Base-by-base conservation (phyloP, 2,797 vertebrate genomes). In the Macroramphosus scolopax region DNA sequence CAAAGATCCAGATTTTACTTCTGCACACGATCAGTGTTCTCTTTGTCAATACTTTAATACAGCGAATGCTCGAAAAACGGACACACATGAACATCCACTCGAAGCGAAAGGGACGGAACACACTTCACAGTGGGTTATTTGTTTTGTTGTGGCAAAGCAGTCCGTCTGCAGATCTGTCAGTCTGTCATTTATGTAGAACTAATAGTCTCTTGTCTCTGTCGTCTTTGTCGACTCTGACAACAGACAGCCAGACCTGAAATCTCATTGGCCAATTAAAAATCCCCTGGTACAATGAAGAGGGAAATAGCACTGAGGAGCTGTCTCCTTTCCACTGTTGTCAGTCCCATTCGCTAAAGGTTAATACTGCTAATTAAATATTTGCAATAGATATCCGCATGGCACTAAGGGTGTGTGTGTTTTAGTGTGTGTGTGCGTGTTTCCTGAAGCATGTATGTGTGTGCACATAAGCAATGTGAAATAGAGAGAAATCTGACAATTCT, bases 221-320 rank as follows among this genome's bases (percentile, higher is more conserved):
- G 31, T 60, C 43, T 59, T 49, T 12, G 45, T 62, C 30, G 34
- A 67, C 34, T 30, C 34, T 38, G 43, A 28, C 16, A 46, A 20
- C 18, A 26, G 39, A 35, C 28, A 29, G 38, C 22, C 28, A 36
- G 40, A 53, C 8, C 51, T 63, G 34, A 57, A 56, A 57, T 36
- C 54, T 72, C 75, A 51, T 50, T 36, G 44, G 73, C 80, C 83
- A 88, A 88, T 87, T 87, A 89, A 82, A 72, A 81, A 73, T 73
- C 61, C 75, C 59, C 18, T 13, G 17, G 37, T 53, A 57, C 55
- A 67, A 50, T 5, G 29, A 43, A 72, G 54, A 71, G 20, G 22
- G 58, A 47, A 54, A 54, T 40, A 38, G 45, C 57, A 61, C 29
- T 14, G 35, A 62, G 55, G 55, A 75, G 53, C 67, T 16, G 71